Base-by-base conservation (phyloP, 2,113 vertebrate species). In the Prionailurus viverrinus region DNA sequence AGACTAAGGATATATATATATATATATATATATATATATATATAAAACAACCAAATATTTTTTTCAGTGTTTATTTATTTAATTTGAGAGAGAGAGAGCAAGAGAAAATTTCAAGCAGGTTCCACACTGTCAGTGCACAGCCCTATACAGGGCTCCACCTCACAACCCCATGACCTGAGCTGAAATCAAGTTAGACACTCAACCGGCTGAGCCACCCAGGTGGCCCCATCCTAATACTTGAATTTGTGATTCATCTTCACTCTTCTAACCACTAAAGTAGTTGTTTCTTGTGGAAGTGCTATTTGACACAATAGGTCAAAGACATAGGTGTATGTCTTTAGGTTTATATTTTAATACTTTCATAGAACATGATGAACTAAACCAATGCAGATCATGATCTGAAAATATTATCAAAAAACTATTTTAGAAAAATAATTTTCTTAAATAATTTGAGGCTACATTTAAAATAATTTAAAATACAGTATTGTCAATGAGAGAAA, bases 261-360 rank as follows among this genome's bases (percentile, higher is more conserved):
- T 92, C 68, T 89, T 96, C 29, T 87, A 82, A 95, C 31, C 2
- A 69, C 63, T 68, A 39, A 83, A 61, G 15, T 15, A 76, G 2
- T 76, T 29, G 31, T 91, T 53, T 68, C 39, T 96, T 73, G 94
- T n/a, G 25, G 14, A 63, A 91, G 25, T 23, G 15, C 61, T 78
- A 48, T 66, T 92, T 94, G 83, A 73, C 19, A 66, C 29, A 71
- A 87, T 4, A 71, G 16, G 29, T 78, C 18, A 83, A 41, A 31
- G 45, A 45, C 45, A 45, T 45, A 45, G 48, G 11, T 89, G 69
- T 63, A 48, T 81, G n/a, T 53, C 12, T 10, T 66, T 69, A 89
- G 33, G 31, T 89, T 91, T 96, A 15, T 41, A 78, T 84, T 82
- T 73, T 84, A 53, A 92, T 55, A 89, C 51, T 84, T 69, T 84